Evolutionary conservation across 2,888 invertebrate genomes (phyloP), one percentile per base, ranked within the genome.

Genomic region (Theristus sp.): DNA sequence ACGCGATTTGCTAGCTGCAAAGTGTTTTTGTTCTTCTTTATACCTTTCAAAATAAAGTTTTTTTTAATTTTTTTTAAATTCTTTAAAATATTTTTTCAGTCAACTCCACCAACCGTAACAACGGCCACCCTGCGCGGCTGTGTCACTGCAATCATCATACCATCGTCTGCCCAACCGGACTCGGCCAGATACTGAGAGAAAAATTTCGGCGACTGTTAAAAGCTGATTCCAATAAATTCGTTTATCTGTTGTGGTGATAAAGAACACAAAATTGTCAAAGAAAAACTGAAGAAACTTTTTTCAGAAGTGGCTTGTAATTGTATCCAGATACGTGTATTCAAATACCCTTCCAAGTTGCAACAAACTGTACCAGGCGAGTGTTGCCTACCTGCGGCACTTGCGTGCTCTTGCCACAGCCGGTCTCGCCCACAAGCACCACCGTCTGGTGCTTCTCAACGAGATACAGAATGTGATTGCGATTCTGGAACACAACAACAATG

Each of bases 351-450:
- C 10, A 13, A 38, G 10, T 28, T 22, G 26, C 58, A 62, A 22
- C 62, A 56, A 22, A 55, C 57, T 59, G 56, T 58, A 62, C 57
- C 59, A 62, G 28, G 55, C 29, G n/a, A 56, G 28, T 25, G 55
- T 47, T 6, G 1, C 31, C 77, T 76, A 88, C 89, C 83, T 89
- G 89, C 57, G 90, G 89, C 64, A 93, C 83, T 79, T 93, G 93
- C 0, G 93, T 94, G 71, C 90, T 90, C 77, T 96, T 89, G 46
- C 94, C 93, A 68, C 87, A 88, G 29, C 96, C 96, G 1, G 94
- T 93, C 75, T 98, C 94, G 1, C 96, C 96, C 53, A 80, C 75
- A 27, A 81, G 77, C 59, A 98, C 83, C 56, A 94, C 77, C 0
- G 87, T 86, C 75, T 93, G 91, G 76, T 85, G 85, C 65, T 85